Conservation (phyloP, 2,113 vertebrate species). For the Oceanites oceanicus region DNA sequence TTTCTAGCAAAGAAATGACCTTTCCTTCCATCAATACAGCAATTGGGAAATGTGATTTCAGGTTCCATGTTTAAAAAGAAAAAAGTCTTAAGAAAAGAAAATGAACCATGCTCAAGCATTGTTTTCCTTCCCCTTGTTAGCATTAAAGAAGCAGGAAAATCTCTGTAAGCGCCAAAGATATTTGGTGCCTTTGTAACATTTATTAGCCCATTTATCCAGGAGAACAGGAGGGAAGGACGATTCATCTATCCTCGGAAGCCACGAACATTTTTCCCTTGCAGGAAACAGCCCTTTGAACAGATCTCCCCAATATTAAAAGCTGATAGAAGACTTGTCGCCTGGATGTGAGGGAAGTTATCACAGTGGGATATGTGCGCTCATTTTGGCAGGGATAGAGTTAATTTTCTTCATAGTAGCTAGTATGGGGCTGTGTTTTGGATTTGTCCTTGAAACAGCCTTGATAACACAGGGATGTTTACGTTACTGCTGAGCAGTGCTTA, state of each 20-base stretch:
- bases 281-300: not conserved
- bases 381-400: not conserved
- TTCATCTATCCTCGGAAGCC: not conserved
- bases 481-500: not conserved
- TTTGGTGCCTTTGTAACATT: not conserved
- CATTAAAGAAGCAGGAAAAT: not conserved
- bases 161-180: not conserved
- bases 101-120: not conserved
- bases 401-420: not conserved
- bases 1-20: slow-evolving; percentile 24
- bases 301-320: not conserved
- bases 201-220: not conserved
- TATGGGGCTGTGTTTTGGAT: not conserved
- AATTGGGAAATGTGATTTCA: not conserved
- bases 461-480: not conserved
- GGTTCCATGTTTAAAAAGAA: not conserved
- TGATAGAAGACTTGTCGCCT: not conserved
- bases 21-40: slow-evolving; percentile 25
- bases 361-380: not conserved
- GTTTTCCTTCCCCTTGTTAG: not conserved
- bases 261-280: not conserved
- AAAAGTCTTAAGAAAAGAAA: not conserved
- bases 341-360: not conserved
- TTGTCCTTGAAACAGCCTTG: not conserved
- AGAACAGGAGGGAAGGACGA: not conserved